Base-by-base conservation (phyloP, 64 coral and sea anemone species). In the Orbicella faveolata region DNA sequence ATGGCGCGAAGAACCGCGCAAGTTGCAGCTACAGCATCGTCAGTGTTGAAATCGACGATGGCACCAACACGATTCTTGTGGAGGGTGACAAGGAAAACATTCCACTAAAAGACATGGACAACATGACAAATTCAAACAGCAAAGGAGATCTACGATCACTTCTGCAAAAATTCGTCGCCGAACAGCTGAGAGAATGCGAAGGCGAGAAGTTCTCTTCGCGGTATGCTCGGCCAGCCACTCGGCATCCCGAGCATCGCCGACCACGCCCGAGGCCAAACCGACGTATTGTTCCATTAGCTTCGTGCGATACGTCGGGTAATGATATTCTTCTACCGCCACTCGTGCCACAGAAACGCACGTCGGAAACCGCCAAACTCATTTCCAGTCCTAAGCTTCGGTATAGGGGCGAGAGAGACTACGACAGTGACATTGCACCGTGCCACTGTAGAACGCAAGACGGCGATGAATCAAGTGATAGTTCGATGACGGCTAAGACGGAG, bases 391-490 rank as follows among this genome's bases (percentile, higher is more conserved):
- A 84, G 61, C 34, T 94, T 4, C 75, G 76, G 19, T 76, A 61
- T 55, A 84, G 34, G 61, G 30, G 72, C n/a, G 92, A 94, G 16
- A 93, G 78, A 30, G 92, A 91, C 21, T 97, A 90, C 75, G 84
- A 92, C 39, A 97, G 92, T 84, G 95, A 97, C 35, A 59, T 88
- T 34, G 88, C 82, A 17, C 88, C 83, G 6, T 92, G 52, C 51
- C n/a, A 18, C 44, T 37, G 52, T 52, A 88, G 17, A 80, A 74
- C 48, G 8, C n/a, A 87, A 19, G 84, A 88, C 61, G 70, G 25
- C 0, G 90, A 92, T 25, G 92, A 94, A 34, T 97, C 84, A 0
- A 97, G 95, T 76, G 95, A 97, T 63, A 94, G 95, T 61, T 96
- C 95, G 63, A 52, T 88, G 65, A 94, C 88, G 20, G 90, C 84